Conservation (phyloP, 2,888 invertebrate species). For the Cryptosula pallasiana region DNA sequence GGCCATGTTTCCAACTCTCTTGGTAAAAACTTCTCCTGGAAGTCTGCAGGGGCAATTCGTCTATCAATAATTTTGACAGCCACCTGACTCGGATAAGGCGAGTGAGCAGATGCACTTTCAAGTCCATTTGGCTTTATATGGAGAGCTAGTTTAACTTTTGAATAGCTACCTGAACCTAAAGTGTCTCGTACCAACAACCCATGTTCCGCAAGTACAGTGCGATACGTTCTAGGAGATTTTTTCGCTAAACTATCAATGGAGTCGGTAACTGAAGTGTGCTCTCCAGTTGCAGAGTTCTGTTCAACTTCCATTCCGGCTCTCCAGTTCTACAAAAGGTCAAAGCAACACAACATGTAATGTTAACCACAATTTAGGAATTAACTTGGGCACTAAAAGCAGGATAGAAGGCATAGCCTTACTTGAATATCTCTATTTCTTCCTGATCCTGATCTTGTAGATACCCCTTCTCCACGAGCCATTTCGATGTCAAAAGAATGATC, state of each 20-base stretch:
- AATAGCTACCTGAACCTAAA: constrained; percentile 50
- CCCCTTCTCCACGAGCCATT: constrained; percentile 11
- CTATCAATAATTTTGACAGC: constrained; percentile 37
- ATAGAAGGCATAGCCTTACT: too few relatives aligned
- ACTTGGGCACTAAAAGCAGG: too few relatives aligned
- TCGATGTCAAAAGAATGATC: constrained; percentile 7
- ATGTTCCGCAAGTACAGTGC: constrained; percentile 44
- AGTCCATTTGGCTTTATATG: neutral
- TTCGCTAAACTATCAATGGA: neutral
- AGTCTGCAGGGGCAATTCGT: constrained; percentile 36
- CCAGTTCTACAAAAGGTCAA: neutral
- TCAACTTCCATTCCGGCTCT: neutral
- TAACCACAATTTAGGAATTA: too few relatives aligned
- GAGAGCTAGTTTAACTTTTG: constrained; percentile 36
- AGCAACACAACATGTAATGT: too few relatives aligned
- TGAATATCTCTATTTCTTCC: neutral
- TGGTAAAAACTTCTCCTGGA: constrained; percentile 36
- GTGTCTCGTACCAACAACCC: constrained; percentile 43
- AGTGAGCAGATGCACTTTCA: neutral
- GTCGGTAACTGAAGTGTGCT: neutral
- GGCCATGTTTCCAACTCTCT: constrained; percentile 40
- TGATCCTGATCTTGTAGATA: neutral
- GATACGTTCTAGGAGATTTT: constrained; percentile 37
- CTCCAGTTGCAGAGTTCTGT: neutral
- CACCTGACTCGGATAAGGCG: constrained; percentile 25